phyloP scores from a whole-genome alignment of 2,888 invertebrate species.

The Sphinx pinastri region DNA sequence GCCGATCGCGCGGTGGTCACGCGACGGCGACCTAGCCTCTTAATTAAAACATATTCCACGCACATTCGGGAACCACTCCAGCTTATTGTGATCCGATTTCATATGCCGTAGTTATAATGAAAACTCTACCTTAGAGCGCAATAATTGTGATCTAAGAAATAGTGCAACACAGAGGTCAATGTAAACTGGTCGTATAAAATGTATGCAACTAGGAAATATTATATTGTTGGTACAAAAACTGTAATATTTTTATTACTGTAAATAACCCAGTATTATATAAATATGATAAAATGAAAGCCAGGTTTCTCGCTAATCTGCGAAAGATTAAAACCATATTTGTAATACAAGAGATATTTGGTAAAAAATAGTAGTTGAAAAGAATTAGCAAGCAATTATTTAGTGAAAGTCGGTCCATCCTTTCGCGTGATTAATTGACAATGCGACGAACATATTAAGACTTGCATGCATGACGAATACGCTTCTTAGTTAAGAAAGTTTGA shows the following conservation, averaged over 20 bases:
- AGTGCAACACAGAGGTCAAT: not conserved
- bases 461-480: not conserved
- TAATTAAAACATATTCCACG: slow-evolving; percentile 48
- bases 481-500: not conserved
- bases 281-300: not conserved
- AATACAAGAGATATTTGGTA: not conserved
- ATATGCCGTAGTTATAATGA: not conserved
- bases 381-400: slow-evolving; percentile 15
- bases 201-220: not conserved
- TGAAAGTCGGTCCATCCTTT: slow-evolving; percentile 10
- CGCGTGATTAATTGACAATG: slow-evolving; percentile 13
- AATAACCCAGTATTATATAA: not conserved
- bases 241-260: not conserved
- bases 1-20: slow-evolving; percentile 47
- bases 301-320: not conserved
- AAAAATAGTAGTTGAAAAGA: not conserved
- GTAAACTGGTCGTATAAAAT: not conserved
- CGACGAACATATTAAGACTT: slow-evolving; percentile 13
- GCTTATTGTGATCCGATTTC: not conserved
- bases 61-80: slow-evolving; percentile 20
- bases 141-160: not conserved
- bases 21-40: slow-evolving; percentile 59
- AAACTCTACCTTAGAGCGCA: no score
- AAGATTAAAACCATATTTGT: not conserved
- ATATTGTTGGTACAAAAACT: not conserved